phyloP scores from a whole-genome alignment of 1,140 invertebrate genomes.

The Meloidogyne chitwoodi region DNA sequence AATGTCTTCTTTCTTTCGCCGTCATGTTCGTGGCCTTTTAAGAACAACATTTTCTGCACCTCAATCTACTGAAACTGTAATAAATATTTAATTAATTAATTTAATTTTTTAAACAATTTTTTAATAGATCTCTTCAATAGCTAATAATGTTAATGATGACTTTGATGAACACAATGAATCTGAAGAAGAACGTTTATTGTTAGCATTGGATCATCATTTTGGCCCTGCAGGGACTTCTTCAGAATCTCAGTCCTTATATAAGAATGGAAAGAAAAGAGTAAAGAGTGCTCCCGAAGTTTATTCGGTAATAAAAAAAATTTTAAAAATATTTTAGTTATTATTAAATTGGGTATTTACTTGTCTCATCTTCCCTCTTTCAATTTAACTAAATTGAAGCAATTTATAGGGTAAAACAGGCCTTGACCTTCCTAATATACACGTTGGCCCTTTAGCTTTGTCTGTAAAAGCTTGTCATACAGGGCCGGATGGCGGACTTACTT shows the following conservation, averaged over 20 bases:
- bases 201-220: not conserved
- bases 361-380: no score
- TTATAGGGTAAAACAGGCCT: slow-evolving; percentile 39
- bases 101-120: no score
- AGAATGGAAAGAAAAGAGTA: slow-evolving; percentile 39
- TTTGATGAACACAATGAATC: not conserved
- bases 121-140: not conserved
- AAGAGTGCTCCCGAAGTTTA: slow-evolving; percentile 50
- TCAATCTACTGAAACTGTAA: slow-evolving; percentile 7
- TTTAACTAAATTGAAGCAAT: no score
- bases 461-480: slow-evolving; percentile 72
- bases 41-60: slow-evolving; percentile 14
- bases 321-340: not conserved
- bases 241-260: slow-evolving; percentile 34
- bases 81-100: not conserved
- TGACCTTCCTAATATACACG: slow-evolving; percentile 55
- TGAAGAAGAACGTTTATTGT: not conserved
- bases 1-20: slow-evolving; percentile 13
- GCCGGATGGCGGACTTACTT: slow-evolving; percentile 73
- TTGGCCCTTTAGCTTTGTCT: slow-evolving; percentile 51
- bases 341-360: not conserved
- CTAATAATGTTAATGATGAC: slow-evolving; percentile 3
- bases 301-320: slow-evolving; percentile 10
- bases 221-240: not conserved
- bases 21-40: slow-evolving; percentile 13